phyloP scores from a whole-genome alignment of 2,797 vertebrate genomes.

The Sternotherus odoratus region DNA sequence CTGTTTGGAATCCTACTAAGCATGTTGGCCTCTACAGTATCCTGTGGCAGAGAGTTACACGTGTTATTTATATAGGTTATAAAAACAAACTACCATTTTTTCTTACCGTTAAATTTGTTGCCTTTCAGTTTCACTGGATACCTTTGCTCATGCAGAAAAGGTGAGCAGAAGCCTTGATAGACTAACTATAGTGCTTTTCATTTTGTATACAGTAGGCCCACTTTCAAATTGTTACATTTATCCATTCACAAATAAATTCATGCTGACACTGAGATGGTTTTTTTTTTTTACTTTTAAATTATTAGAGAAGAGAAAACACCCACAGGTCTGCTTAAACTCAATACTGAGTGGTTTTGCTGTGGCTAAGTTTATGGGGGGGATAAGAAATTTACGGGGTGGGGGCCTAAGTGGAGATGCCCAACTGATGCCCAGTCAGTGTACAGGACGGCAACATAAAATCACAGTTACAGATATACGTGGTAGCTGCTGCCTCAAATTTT shows the following conservation, averaged over 20 bases:
- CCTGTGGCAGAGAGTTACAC: conserved; percentile 64
- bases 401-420: neutral
- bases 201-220: neutral
- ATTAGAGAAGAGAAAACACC: neutral
- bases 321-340: too few relatives aligned
- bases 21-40: conserved; percentile 47
- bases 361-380: neutral
- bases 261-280: neutral
- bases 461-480: neutral
- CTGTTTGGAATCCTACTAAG: conserved; percentile 36
- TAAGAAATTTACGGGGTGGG: neutral
- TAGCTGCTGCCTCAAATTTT: neutral
- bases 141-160: conserved; percentile 53
- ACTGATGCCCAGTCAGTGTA: neutral
- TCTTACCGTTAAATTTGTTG: conserved; percentile 63
- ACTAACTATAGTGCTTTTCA: neutral
- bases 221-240: neutral
- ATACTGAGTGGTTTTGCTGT: too few relatives aligned
- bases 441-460: neutral
- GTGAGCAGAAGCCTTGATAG: conserved; percentile 48
- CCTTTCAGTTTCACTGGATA: conserved; percentile 69
- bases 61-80: conserved; percentile 73
- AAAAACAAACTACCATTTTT: conserved; percentile 52
- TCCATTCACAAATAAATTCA: neutral
- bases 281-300: neutral